These are phyloP conservation scores for Eidolon dupreanum DNA, from an alignment of 2,797 vertebrate species.

Conservation along the genomic window DNA sequence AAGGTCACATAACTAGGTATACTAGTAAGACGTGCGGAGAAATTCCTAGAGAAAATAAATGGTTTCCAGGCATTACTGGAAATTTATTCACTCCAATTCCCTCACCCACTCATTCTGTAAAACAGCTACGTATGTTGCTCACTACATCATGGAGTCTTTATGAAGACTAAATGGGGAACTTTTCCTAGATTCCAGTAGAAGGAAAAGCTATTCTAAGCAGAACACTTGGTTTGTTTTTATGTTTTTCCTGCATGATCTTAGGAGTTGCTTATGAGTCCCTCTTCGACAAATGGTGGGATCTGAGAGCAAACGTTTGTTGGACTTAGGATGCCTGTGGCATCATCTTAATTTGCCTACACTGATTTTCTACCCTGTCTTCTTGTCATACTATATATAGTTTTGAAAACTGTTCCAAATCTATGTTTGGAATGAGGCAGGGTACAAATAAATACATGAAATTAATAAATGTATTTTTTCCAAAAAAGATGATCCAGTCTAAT, in stretches of 20 bases:
- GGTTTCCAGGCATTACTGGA: not conserved
- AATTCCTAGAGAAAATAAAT: not conserved
- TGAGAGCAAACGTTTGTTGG: not conserved
- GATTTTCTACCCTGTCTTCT: not conserved
- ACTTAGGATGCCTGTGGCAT: fast-evolving
- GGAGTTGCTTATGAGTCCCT: not conserved
- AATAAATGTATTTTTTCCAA: not conserved
- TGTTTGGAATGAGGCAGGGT: not conserved
- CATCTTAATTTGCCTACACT: not conserved
- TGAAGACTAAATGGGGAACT: not conserved
- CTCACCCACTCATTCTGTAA: too few species aligned
- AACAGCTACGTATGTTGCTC: not conserved
- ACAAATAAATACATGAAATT: not conserved
- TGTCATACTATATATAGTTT: not conserved
- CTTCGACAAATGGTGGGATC: not conserved
- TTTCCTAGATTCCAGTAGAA: not conserved
- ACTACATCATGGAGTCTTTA: not conserved
- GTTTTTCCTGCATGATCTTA: not conserved
- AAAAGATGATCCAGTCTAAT: not conserved
- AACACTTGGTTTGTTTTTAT: not conserved
- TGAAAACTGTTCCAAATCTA: not conserved
- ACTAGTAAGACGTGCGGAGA: not conserved
- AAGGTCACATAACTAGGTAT: not conserved
- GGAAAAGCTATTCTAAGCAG: not conserved
- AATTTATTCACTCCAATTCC: not conserved